Base-by-base conservation (phyloP, 2,888 invertebrate species). In the Tetragonula carbonaria region DNA sequence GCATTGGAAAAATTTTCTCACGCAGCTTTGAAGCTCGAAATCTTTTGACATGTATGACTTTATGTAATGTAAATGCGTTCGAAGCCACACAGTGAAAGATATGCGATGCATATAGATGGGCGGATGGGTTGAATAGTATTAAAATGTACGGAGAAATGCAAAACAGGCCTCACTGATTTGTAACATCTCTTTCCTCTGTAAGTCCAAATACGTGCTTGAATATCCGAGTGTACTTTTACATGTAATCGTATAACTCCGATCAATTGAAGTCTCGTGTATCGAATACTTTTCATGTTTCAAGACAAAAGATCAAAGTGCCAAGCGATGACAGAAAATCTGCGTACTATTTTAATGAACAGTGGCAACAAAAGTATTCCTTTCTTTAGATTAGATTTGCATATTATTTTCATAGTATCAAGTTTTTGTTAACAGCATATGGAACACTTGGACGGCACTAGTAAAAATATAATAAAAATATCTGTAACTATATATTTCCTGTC, bases 71-170 rank as follows among this genome's bases (percentile, higher is more conserved):
- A 57, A 59, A 72, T 72, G 72, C 28, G 57, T 23, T 57, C 2
- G 45, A 57, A 57, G 11, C n/a, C 13, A 38, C 16, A 14, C 16
- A 33, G 33, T 8, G n/a, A 72, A n/a, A 57, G 18, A 13, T 18
- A 59, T 11, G 23, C 57, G 57, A 23, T 14, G n/a, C 16, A 16
- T 16, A n/a, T n/a, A 14, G 6, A n/a, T 38, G 21, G 21, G n/a
- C n/a, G 33, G 71, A 53, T 13, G 23, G 33, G 33, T 33, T 21
- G 68, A 68, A 71, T n/a, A 21, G 6, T 38, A 55, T 71, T 71
- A 33, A 71, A 71, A 55, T 18, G 71, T 8, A 33, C 18, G 38
- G 53, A 5, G n/a, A 72, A 45, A 72, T 72, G 55, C 23, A 70
- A 70, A 70, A 33, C 28, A 33, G 70, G 28, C 53, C 21, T 70